Percentiles rank a stretch among this genome's conserved stretches.
phyloP scores from a whole-genome alignment of 2,113 vertebrate species.

The Chaenocephalus aceratus region DNA sequence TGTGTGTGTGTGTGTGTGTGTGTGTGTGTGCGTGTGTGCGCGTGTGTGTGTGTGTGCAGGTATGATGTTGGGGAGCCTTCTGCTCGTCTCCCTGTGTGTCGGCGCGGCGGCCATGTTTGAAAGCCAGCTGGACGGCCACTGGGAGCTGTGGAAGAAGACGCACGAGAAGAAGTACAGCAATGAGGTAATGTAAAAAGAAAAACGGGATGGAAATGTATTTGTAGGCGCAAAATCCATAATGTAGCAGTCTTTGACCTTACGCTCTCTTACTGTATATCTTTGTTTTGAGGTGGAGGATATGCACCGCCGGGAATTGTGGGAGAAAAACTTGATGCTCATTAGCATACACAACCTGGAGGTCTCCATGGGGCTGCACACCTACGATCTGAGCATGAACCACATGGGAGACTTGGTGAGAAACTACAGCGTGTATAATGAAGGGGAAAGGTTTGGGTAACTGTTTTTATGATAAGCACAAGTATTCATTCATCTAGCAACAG shows the following conservation, averaged over 20 bases:
- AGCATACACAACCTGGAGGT: conserved; percentile 90
- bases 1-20: neutral
- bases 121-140: conserved; percentile 78
- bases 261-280: neutral
- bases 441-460: neutral
- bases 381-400: conserved; percentile 90
- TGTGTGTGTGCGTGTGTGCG: neutral
- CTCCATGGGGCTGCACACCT: conserved; percentile 90
- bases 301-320: conserved; percentile 86
- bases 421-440: neutral
- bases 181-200: conserved; percentile 47
- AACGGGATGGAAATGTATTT: neutral
- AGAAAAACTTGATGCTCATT: conserved; percentile 88
- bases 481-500: neutral
- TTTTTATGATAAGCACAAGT: neutral
- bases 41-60: conserved; percentile 47
- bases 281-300: conserved; percentile 83
- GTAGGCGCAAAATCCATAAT: neutral
- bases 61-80: conserved; percentile 54
- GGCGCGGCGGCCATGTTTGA: conserved; percentile 57
- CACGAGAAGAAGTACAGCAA: conserved; percentile 76
- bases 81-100: conserved; percentile 56
- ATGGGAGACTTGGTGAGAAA: conserved; percentile 87
- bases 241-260: fast-evolving
- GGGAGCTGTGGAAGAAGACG: conserved; percentile 87